Evolutionary conservation across 1,140 invertebrate genomes (phyloP).

Genomic region (Alviniconcha marisindica): DNA sequence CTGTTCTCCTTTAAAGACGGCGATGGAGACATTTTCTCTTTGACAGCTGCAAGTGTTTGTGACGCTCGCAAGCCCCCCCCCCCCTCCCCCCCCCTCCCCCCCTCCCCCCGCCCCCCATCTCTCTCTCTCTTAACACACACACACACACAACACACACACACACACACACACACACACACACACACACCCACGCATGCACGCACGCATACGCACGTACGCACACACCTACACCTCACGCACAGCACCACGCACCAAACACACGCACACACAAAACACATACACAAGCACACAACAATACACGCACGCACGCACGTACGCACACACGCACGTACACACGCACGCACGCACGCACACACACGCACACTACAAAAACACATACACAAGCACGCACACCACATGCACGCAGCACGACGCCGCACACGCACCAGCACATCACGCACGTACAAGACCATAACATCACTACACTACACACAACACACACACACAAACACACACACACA

Average conservation of each 20-base stretch:
- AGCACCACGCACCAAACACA: neutral
- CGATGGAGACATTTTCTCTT: neutral
- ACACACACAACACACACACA: neutral
- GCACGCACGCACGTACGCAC: neutral
- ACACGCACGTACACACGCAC: neutral
- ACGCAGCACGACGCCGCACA: no score
- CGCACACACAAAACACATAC: neutral
- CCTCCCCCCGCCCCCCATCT: no score
- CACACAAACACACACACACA: no score
- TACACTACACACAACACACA: constrained; percentile 16
- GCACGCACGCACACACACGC: neutral
- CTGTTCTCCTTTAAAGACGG: no score
- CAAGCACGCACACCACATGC: no score
- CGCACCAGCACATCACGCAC: no score
- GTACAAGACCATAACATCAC: no score
- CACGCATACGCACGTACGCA: constrained; percentile 6
- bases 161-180: neutral
- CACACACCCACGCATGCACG: constrained; percentile 9
- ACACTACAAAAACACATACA: no score
- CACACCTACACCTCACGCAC: neutral
- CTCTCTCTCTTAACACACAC: neutral
- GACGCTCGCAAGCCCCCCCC: no score
- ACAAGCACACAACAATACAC: neutral
- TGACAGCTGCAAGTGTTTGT: neutral
- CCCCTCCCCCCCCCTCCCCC: no score